Evolutionary conservation across 2,797 vertebrate species (phyloP).

Genomic region (Pipistrellus kuhlii): DNA sequence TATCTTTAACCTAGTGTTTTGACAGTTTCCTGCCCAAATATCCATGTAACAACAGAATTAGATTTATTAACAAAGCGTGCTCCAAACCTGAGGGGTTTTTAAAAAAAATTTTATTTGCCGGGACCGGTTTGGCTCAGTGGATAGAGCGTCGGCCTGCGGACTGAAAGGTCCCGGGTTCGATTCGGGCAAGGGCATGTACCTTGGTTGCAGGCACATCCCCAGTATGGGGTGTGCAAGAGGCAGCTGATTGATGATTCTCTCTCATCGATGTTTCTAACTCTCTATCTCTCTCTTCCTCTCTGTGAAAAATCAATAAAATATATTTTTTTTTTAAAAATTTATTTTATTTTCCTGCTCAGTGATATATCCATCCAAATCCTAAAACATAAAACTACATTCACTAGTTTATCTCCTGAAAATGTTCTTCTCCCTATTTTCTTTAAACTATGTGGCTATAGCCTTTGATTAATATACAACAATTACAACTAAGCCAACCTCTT

Average conservation of each 20-base stretch:
- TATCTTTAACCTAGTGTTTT: not conserved
- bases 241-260: too few relatives aligned
- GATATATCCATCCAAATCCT: not conserved
- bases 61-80: not conserved
- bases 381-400: not conserved
- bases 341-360: not conserved
- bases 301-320: too few relatives aligned
- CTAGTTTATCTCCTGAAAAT: not conserved
- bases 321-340: too few relatives aligned
- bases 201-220: too few relatives aligned
- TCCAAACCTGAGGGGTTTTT: not conserved
- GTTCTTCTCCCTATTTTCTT: not conserved
- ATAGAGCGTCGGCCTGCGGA: too few relatives aligned
- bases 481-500: not conserved
- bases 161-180: too few relatives aligned
- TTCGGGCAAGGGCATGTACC: too few relatives aligned
- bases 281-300: too few relatives aligned
- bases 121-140: too few relatives aligned
- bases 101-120: too few relatives aligned
- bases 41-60: not conserved
- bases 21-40: not conserved
- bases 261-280: too few relatives aligned
- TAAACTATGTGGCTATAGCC: not conserved
- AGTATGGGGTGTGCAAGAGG: too few relatives aligned
- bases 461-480: conserved; percentile 33